Evolutionary conservation across 2,797 vertebrate genomes (phyloP), one percentile per base, ranked within the genome.

Genomic region (Xenentodon cancila): DNA sequence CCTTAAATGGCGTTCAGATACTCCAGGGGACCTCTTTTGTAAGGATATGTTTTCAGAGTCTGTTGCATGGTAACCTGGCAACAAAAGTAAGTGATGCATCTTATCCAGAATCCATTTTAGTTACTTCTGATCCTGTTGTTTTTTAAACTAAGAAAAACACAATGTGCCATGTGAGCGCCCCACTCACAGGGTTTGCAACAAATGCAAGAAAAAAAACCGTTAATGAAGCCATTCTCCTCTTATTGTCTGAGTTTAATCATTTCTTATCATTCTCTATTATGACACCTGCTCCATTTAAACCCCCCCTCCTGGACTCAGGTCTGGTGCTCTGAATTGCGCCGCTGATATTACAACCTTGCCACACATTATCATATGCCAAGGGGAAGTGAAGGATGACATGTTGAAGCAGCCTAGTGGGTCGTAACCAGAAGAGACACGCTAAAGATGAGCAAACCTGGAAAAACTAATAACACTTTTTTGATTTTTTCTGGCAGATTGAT

Each of bases 401-500:
- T 22, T 40, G 58, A 37, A 69, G 50, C 48, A 1, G 49, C 59
- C 60, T 6, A 25, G 25, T 25, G 25, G 25, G 25, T 5, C 59
- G 53, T 48, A 53, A 13, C 2, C 18, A 55, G 22, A 64, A 53
- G 32, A 40, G 47, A 59, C 59, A 73, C 20, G 61, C 44, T 62
- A 19, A 52, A 77, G 21, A 77, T 17, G 60, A 72, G 53, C 47
- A 59, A 74, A 76, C 46, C 55, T 57, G 56, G 22, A 63, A 79
- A 82, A 80, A 64, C 61, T 56, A 77, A 68, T 73, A 75, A 71
- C 47, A 48, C 19, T 17, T 19, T 56, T 80, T 63, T 59, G 32
- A 71, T 70, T 77, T 43, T 44, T 80, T 78, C 61, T 68, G 68
- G 74, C 68, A 69, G 46, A 68, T 85, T 78, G 87, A 71, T 87